These are phyloP conservation scores for Bathynomus jamesi DNA, from an alignment of 1,140 invertebrate species.

Conservation along the genomic window DNA sequence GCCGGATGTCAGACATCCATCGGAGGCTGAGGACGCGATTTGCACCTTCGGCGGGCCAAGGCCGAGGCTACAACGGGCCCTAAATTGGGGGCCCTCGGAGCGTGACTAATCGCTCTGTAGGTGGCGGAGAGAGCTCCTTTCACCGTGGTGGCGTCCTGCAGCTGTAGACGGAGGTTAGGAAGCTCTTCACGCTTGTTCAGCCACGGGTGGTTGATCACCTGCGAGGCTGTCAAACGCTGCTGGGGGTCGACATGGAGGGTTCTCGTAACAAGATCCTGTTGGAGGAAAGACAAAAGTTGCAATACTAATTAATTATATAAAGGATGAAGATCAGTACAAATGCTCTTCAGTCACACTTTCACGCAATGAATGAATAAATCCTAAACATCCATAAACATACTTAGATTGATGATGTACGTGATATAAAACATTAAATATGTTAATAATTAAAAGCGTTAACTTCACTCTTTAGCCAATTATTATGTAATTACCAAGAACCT, in stretches of 20 bases:
- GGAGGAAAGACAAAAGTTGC: no score
- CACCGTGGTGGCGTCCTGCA: neutral
- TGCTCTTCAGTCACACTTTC: no score
- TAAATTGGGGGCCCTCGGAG: conserved; percentile 63
- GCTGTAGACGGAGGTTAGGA: neutral
- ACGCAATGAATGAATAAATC: no score
- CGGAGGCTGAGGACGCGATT: conserved; percentile 45
- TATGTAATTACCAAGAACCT: no score
- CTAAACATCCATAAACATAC: no score
- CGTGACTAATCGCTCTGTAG: conserved; percentile 68
- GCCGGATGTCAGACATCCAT: conserved; percentile 33
- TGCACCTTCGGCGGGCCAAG: conserved; percentile 65
- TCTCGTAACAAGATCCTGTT: neutral
- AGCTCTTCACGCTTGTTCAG: neutral
- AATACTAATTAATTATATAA: no score
- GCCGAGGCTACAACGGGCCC: conserved; percentile 79
- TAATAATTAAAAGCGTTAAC: no score
- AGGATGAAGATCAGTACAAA: no score
- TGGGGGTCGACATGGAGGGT: neutral
- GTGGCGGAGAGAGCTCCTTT: conserved; percentile 44
- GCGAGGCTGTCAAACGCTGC: neutral
- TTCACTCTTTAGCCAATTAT: no score
- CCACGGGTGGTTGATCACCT: neutral
- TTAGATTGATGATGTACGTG: no score
- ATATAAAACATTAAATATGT: no score